Evolutionary conservation across 2,113 vertebrate species (phyloP).

Genomic region (Coregonus clupeaformis): DNA sequence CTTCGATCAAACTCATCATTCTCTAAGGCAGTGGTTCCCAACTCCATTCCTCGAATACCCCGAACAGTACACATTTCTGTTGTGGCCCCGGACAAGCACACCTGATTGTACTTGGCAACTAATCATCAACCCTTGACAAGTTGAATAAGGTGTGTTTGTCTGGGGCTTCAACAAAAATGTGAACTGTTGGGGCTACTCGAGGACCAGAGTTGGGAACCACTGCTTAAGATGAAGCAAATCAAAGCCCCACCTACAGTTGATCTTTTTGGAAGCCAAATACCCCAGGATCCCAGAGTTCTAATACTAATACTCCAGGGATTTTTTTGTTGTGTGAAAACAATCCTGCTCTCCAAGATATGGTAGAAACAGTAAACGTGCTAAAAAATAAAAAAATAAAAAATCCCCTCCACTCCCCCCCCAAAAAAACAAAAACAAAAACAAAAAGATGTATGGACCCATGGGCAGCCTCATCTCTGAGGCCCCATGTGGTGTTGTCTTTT

Average conservation of each 20-base stretch:
- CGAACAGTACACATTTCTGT: too few species aligned
- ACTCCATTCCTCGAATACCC: too few species aligned
- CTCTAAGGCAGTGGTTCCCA: too few species aligned
- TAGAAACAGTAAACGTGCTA: constrained; percentile 73
- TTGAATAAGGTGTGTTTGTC: too few species aligned
- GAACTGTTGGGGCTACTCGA: too few species aligned
- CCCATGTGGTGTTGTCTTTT: constrained; percentile 64
- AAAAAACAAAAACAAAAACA: too few species aligned
- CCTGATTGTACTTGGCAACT: too few species aligned
- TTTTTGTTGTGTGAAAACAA: constrained; percentile 55
- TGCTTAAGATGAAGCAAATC: constrained; percentile 53
- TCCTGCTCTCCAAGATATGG: constrained; percentile 57
- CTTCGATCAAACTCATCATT: too few species aligned
- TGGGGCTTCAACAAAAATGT: too few species aligned
- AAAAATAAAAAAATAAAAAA: constrained; percentile 69
- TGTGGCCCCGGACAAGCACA: too few species aligned
- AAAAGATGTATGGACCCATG: constrained; percentile 55
- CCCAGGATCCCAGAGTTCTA: constrained; percentile 44
- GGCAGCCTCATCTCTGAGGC: constrained; percentile 61
- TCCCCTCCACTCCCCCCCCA: not conserved
- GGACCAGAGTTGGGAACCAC: too few species aligned
- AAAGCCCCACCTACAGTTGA: constrained; percentile 45
- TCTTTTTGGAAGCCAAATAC: constrained; percentile 54
- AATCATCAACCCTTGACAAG: too few species aligned
- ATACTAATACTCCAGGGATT: constrained; percentile 50